A percentile compares a stretch with the other conserved stretches of the same genome.
phyloP scores from a whole-genome alignment of 1,140 invertebrate species.

The Druon quercuslanigerum region DNA sequence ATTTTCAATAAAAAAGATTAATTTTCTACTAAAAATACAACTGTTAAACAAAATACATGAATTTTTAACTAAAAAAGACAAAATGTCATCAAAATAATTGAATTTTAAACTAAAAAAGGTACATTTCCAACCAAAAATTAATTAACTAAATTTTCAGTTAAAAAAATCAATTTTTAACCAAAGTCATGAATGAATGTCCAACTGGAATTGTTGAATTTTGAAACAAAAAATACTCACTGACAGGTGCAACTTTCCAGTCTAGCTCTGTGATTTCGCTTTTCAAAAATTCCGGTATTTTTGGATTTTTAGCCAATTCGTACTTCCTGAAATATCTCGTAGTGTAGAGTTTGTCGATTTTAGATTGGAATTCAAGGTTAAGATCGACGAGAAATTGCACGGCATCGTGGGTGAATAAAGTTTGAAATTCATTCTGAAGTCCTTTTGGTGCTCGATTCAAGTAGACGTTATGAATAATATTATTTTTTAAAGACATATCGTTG shows the following conservation, averaged over 20 bases:
- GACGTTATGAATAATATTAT: conserved; percentile 32
- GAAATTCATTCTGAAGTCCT: conserved; percentile 74
- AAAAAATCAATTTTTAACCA: not conserved
- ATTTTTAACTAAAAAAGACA: too few relatives aligned
- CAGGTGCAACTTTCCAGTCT: conserved; percentile 76
- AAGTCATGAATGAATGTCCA: too few relatives aligned
- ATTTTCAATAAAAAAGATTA: too few relatives aligned
- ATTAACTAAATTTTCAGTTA: too few relatives aligned
- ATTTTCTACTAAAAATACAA: too few relatives aligned
- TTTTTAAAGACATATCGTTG: not conserved
- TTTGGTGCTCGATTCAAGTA: conserved; percentile 62
- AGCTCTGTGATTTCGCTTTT: conserved; percentile 66
- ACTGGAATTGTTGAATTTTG: too few relatives aligned
- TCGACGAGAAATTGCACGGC: conserved; percentile 72
- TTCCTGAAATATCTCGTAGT: conserved; percentile 65
- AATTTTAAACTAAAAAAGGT: too few relatives aligned
- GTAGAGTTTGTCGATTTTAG: conserved; percentile 71
- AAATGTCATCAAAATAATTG: too few relatives aligned
- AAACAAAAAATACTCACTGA: conserved; percentile 69
- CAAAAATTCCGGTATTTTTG: conserved; percentile 62
- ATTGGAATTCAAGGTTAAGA: conserved; percentile 71
- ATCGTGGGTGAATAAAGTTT: conserved; percentile 67
- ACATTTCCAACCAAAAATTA: too few relatives aligned
- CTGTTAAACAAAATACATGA: too few relatives aligned
- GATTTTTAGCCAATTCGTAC: conserved; percentile 55